Percentiles rank a stretch among this genome's conserved stretches.
Conservation (phyloP, 1,140 invertebrate genomes). For the Apis dorsata region DNA sequence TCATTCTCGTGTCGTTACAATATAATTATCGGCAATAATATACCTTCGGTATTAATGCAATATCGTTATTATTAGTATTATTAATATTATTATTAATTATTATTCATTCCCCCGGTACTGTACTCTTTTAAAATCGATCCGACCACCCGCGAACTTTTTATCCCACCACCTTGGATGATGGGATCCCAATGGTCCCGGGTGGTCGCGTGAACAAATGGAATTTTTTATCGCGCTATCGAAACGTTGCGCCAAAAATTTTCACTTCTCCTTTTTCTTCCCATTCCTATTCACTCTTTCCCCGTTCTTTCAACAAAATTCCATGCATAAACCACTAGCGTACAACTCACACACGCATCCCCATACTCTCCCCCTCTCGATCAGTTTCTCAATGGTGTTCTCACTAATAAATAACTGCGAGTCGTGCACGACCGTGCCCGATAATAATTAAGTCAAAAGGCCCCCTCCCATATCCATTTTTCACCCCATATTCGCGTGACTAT, state of each 20-base stretch:
- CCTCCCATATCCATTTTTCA: not conserved
- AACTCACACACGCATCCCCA: not conserved
- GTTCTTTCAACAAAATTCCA: not conserved
- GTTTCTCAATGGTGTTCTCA: conserved; percentile 12
- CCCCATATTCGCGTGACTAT: conserved; percentile 39
- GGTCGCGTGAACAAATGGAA: conserved; percentile 49
- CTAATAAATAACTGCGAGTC: conserved; percentile 33
- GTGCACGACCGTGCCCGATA: conserved; percentile 32
- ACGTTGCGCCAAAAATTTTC: conserved; percentile 14
- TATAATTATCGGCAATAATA: conserved; percentile 77
- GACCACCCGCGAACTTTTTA: not conserved
- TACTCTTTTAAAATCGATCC: conserved; percentile 47
- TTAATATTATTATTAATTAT: conserved; percentile 52
- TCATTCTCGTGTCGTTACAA: conserved; percentile 71
- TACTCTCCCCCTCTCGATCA: not conserved
- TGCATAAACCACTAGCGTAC: not conserved
- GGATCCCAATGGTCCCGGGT: not conserved
- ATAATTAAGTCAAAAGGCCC: conserved; percentile 39
- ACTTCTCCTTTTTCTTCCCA: not conserved
- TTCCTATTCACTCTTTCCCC: not conserved
- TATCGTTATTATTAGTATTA: conserved; percentile 62
- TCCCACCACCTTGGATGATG: not conserved
- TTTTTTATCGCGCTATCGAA: conserved; percentile 8
- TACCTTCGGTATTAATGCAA: conserved; percentile 68
- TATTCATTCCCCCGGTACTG: conserved; percentile 38